These are phyloP conservation scores for Microplitis demolitor DNA, from an alignment of 1,140 invertebrate genomes.

Conservation along the genomic window DNA sequence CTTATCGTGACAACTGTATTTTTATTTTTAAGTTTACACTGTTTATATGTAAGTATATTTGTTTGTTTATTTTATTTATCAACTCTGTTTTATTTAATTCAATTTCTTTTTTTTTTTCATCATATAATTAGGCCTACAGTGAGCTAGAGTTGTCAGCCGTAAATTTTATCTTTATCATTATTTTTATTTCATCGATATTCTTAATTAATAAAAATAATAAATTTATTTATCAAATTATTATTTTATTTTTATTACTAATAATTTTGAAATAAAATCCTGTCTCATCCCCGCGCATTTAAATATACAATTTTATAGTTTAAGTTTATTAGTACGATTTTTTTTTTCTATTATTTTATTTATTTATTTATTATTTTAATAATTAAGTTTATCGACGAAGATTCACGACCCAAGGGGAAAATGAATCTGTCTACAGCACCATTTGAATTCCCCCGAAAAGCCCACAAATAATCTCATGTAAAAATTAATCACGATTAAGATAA, in stretches of 20 bases:
- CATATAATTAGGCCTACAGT: slow-evolving; percentile 58
- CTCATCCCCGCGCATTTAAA: background rate
- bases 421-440: slow-evolving; percentile 35
- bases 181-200: slow-evolving; percentile 2
- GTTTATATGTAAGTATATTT: slow-evolving; percentile 15
- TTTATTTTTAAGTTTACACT: slow-evolving; percentile 13
- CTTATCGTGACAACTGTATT: background rate
- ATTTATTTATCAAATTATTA: background rate
- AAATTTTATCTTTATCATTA: background rate
- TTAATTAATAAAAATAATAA: slow-evolving; percentile 7
- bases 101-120: slow-evolving; percentile 23
- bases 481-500: slow-evolving; percentile 3
- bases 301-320: background rate
- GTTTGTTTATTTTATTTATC: slow-evolving; percentile 27
- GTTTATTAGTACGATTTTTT: background rate
- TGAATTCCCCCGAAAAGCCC: slow-evolving; percentile 26
- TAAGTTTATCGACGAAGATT: slow-evolving; percentile 22
- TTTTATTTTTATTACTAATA: slow-evolving; percentile 9
- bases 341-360: background rate
- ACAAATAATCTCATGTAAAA: slow-evolving; percentile 8
- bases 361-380: slow-evolving; percentile 17
- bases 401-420: slow-evolving; percentile 21
- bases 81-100: background rate
- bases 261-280: background rate
- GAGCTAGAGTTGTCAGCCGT: slow-evolving; percentile 50